Conservation (phyloP, 2,888 invertebrate genomes). For the Cerastis leucographa region DNA sequence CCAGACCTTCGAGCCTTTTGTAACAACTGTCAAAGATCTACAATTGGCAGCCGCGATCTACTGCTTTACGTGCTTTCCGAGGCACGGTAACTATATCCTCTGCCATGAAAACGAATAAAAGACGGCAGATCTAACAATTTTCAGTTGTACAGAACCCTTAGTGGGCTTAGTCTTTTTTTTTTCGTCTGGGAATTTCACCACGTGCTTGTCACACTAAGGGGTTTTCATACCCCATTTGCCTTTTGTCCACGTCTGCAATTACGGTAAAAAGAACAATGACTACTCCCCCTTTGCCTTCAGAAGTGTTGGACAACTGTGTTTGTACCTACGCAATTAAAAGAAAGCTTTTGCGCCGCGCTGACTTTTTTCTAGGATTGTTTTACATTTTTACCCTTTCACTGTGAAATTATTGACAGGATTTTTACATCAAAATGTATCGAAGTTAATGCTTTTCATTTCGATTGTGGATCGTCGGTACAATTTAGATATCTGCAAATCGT, state of each 20-base stretch:
- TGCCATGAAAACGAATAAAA: neutral
- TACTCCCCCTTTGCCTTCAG: neutral
- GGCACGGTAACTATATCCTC: too few relatives aligned
- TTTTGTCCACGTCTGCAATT: constrained; percentile 48
- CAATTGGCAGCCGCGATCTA: too few relatives aligned
- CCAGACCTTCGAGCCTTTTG: too few relatives aligned
- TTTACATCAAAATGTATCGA: neutral
- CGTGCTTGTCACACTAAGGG: constrained; percentile 19
- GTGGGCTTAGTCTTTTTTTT: constrained; percentile 5
- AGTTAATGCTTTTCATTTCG: neutral
- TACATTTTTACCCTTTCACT: too few relatives aligned
- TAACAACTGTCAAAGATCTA: too few relatives aligned
- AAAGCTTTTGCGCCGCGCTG: neutral
- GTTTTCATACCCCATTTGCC: constrained; percentile 9
- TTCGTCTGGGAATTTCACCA: constrained; percentile 35
- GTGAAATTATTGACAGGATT: neutral
- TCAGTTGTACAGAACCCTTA: neutral
- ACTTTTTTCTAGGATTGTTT: neutral
- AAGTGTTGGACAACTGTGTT: neutral
- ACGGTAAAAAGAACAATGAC: constrained; percentile 39
- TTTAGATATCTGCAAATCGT: neutral
- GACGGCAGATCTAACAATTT: neutral
- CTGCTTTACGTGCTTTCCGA: too few relatives aligned
- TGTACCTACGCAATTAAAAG: constrained; percentile 5
- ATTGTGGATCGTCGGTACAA: neutral